These are phyloP conservation scores for Aethina tumida DNA, from an alignment of 1,140 invertebrate species.

Conservation along the genomic window DNA sequence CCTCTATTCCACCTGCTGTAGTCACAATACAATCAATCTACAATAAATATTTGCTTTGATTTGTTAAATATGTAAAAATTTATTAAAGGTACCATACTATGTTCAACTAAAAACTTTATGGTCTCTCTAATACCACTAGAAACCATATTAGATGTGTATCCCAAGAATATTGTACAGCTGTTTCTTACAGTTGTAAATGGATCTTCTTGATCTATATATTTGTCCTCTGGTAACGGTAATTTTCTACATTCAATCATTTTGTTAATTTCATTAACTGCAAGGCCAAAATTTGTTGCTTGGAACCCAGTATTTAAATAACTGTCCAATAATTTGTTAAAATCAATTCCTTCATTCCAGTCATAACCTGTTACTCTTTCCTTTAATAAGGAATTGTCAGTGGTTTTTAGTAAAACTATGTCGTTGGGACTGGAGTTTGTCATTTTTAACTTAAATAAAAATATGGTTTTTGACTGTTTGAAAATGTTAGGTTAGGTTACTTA, in stretches of 20 bases:
- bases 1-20: conserved; percentile 96
- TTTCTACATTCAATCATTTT: conserved; percentile 75
- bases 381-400: conserved; percentile 24
- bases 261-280: conserved; percentile 83
- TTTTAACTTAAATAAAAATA: too few relatives aligned
- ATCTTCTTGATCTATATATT: conserved; percentile 64
- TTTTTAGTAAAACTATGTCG: conserved; percentile 30
- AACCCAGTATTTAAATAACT: conserved; percentile 81
- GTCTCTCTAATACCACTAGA: conserved; percentile 91
- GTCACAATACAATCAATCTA: conserved; percentile 94
- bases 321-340: conserved; percentile 77
- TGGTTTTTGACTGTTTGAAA: too few relatives aligned
- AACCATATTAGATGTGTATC: conserved; percentile 96
- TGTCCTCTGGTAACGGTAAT: conserved; percentile 52
- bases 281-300: conserved; percentile 92
- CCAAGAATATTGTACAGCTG: conserved; percentile 94
- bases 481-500: too few relatives aligned
- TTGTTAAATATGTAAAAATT: conserved; percentile 3
- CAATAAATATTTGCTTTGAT: conserved; percentile 11
- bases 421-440: conserved; percentile 4
- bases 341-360: conserved; percentile 86
- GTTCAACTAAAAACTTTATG: conserved; percentile 80
- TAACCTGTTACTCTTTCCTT: conserved; percentile 59
- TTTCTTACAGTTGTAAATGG: conserved; percentile 65
- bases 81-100: conserved; percentile 56